Base-by-base conservation (phyloP, 53 echinoderm and acorn worm species). In the Holothuria scabra region DNA sequence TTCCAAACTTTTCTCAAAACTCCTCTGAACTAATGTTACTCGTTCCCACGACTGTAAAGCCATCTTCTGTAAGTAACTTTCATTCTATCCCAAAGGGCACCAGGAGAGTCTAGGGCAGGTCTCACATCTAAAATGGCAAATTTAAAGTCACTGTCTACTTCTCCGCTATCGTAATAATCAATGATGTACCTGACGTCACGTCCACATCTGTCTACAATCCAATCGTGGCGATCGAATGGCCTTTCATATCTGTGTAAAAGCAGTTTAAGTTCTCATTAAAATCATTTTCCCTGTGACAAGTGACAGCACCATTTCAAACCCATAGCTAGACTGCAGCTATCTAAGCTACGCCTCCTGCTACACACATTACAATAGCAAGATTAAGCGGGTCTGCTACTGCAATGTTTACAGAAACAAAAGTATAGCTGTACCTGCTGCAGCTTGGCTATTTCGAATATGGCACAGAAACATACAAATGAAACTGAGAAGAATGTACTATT, bases 151-250 rank as follows among this genome's bases (percentile, higher is more conserved):
- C 92, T 85, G 69, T 97, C 94, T 23, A 97, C 93, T 4, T 59
- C 56, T 25, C 97, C 97, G 31, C 97, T 90, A 80, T 97, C 97
- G 33, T 97, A 97, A 76, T 94, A 97, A 59, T 97, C 97, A 32
- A 97, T 97, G 87, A 97, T 72, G 92, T 97, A 97, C 24, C 97
- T 92, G 28, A 97, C 92, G 67, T 94, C 86, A 59, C 85, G 91
- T 20, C 97, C 97, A 44, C 97, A 97, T 21, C 97, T 67, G 74
- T 97, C 97, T 12, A 97, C 90, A 3, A 79, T 86, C 94, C 97
- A 97, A 81, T 97, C 97, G 28, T 97, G 97, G 6, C 97, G 84
- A 76, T 97, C 97, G 82, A 94, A 97, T 28, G 97, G 97, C 26
- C 85, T 86, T 60, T 97, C 97, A 66, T 94, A 97, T 28, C 97